Evolutionary conservation across 2,888 invertebrate genomes (phyloP).

Genomic region (Drosophila basisetae): DNA sequence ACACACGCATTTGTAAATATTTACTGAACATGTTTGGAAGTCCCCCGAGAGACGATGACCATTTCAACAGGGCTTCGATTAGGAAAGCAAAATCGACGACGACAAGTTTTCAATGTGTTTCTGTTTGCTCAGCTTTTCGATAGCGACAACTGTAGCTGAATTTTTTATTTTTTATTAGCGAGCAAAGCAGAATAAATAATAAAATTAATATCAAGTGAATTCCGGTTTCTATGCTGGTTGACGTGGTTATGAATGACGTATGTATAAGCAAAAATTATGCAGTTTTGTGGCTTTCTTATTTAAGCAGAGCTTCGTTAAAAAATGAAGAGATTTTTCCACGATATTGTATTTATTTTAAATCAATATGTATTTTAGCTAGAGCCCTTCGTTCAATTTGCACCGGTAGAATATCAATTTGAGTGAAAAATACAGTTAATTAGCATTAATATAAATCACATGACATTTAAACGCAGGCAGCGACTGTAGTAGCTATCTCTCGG

Average conservation of each 20-base stretch:
- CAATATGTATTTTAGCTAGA: slow-evolving; percentile 22
- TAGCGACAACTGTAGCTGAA: slow-evolving; percentile 13
- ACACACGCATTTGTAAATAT: not conserved
- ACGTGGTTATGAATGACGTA: slow-evolving; percentile 8
- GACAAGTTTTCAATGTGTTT: slow-evolving; percentile 5
- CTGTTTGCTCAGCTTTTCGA: slow-evolving; percentile 9
- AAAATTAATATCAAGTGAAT: slow-evolving; percentile 46
- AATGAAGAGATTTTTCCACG: not conserved
- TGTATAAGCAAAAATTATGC: not conserved
- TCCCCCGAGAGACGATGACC: slow-evolving; percentile 38
- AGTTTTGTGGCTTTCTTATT: slow-evolving; percentile 29
- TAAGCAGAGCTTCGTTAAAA: slow-evolving; percentile 10
- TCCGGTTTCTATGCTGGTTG: slow-evolving; percentile 47
- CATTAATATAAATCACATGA: slow-evolving; percentile 70
- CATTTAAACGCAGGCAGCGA: slow-evolving; percentile 44
- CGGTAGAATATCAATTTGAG: slow-evolving; percentile 31
- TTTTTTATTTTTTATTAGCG: slow-evolving; percentile 9
- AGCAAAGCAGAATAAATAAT: slow-evolving; percentile 2
- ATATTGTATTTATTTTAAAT: not conserved
- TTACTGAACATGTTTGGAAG: slow-evolving; percentile 24
- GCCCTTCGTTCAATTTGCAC: slow-evolving; percentile 28
- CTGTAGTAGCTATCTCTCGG: slow-evolving; percentile 36
- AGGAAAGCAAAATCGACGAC: slow-evolving; percentile 1
- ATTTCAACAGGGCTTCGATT: slow-evolving; percentile 28
- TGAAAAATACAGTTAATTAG: slow-evolving; percentile 60